A percentile compares a stretch with the other conserved stretches of the same genome.
Evolutionary conservation across 2,888 invertebrate genomes (phyloP).

Genomic region (Notodonta ziczac): DNA sequence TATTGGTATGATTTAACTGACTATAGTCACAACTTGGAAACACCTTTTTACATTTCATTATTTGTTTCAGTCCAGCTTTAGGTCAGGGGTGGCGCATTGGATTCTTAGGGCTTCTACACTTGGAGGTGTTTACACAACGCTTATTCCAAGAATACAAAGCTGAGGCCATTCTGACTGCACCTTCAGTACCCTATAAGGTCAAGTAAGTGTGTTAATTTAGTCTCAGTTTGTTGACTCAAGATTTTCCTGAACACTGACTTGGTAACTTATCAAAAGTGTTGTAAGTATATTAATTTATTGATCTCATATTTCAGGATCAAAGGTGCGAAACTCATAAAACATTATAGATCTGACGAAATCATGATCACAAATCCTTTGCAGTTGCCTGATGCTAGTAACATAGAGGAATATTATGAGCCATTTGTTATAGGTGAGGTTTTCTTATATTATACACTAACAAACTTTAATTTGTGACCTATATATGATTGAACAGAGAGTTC

Average conservation of each 20-base stretch:
- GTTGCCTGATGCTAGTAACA: conserved; percentile 87
- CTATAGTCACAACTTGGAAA: too few relatives aligned
- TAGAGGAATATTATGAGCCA: conserved; percentile 93
- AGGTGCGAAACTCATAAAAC: conserved; percentile 89
- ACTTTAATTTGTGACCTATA: too few relatives aligned
- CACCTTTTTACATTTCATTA: background rate
- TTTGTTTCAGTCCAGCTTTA: conserved; percentile 88
- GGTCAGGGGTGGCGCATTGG: conserved; percentile 96
- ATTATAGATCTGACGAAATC: conserved; percentile 85
- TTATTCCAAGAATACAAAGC: conserved; percentile 93
- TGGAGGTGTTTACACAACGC: conserved; percentile 95
- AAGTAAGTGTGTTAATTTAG: conserved; percentile 56
- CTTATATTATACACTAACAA: too few relatives aligned
- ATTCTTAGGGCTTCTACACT: conserved; percentile 93
- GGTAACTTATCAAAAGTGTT: background rate
- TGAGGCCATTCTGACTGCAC: conserved; percentile 92
- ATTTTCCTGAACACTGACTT: background rate
- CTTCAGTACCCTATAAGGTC: conserved; percentile 93
- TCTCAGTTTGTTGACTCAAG: too few relatives aligned
- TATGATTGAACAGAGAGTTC: too few relatives aligned
- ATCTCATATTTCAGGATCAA: conserved; percentile 85
- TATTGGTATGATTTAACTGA: too few relatives aligned
- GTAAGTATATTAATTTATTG: background rate
- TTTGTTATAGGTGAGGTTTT: conserved; percentile 88
- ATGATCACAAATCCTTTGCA: conserved; percentile 90